phyloP scores from a whole-genome alignment of 2,113 vertebrate species.

The Orthonyx spaldingii region DNA sequence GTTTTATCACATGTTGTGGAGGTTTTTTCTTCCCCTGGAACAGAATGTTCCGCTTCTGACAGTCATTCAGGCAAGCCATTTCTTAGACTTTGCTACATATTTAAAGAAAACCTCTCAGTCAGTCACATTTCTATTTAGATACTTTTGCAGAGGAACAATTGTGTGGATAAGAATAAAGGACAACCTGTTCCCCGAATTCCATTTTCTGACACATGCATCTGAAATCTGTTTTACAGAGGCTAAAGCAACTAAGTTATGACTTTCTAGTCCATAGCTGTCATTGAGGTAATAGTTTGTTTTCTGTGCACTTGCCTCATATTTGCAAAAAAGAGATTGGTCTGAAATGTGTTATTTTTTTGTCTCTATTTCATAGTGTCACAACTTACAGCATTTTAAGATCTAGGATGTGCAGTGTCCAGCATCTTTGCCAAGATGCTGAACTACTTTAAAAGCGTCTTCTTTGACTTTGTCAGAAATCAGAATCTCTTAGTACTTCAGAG shows the following conservation, averaged over 20 bases:
- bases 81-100: not conserved
- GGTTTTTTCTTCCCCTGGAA: not conserved
- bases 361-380: not conserved
- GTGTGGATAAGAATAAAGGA: not conserved
- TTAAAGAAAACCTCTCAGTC: not conserved
- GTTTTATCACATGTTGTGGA: not conserved
- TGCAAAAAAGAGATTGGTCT: not conserved
- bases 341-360: not conserved
- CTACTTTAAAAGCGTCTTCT: not conserved
- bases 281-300: not conserved
- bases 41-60: not conserved
- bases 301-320: not conserved
- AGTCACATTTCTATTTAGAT: not conserved
- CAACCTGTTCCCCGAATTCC: fast-evolving
- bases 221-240: not conserved
- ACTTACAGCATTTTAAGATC: not conserved
- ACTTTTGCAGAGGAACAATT: not conserved
- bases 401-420: not conserved
- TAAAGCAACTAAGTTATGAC: not conserved
- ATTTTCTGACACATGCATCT: not conserved
- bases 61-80: not conserved
- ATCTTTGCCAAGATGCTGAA: not conserved
- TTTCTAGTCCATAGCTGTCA: not conserved
- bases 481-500: not conserved
- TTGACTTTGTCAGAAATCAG: not conserved